Base-by-base conservation (phyloP, 1,140 invertebrate genomes). In the roundworm (Caenorhabditis elegans) region DNA sequence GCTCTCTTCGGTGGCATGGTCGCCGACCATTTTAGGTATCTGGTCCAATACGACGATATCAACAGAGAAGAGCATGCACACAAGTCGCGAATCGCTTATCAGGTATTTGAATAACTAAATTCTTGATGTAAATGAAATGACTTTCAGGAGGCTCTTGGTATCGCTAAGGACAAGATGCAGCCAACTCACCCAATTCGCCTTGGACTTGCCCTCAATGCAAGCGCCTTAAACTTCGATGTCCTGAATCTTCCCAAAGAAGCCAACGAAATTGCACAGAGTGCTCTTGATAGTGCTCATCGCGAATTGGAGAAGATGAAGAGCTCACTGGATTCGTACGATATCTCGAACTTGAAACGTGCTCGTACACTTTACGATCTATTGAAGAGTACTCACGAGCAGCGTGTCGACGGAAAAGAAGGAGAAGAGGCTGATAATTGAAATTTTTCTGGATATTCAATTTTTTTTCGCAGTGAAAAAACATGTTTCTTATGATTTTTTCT, bases 161-260 rank as follows among this genome's bases (percentile, higher is more conserved):
- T 98, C 92, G 97, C 96, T 92, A 97, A 97, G 93, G 93, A 94
- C 89, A 95, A 97, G 93, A 95, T 98, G 94, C 94, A 96, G 91
- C 95, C 96, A 88, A 98, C 97, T 91, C 96, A 98, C 92, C 97
- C 97, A 88, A 98, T 98, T 91, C 93, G 96, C 92, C 94, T 98
- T 92, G 97, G 97, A 91, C 93, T 98, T 91, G 97, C 96, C 89
- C 94, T 99, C 90, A 99, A 99, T 93, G 98, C 97, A 93, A 98
- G 96, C 89, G 97, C 98, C 90, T 98, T 98, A 93, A 98, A 97
- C 93, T 98, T 98, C 93, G 97, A 99, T 94, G 98, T 99, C 91
- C 93, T 97, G 92, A 97, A 97, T 92, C 95, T 95, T 90, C 96
- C 96, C 92, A 95, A 97, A 91, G 95, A 96, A 92, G 97, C 97